Base-by-base conservation (phyloP, 2,797 vertebrate genomes). In the Coranthus polyacanthus region DNA sequence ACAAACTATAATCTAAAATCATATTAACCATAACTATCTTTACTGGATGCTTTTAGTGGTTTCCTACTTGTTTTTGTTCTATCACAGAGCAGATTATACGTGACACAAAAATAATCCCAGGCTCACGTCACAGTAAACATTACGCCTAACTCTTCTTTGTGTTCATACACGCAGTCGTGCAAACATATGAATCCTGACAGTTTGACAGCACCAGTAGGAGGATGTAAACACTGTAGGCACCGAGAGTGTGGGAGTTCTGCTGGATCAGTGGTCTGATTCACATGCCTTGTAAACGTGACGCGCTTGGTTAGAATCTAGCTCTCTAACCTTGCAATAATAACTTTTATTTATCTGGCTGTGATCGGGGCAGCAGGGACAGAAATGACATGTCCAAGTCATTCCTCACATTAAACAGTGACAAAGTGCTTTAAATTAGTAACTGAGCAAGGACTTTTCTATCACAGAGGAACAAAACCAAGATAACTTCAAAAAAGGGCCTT, bases 151-250 rank as follows among this genome's bases (percentile, higher is more conserved):
- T 36, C 39, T n/a, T n/a, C n/a, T 13, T 6, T 21, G 42, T 41
- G 43, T 50, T 37, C 63, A 38, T 6, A 6, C 29, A 44, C 36
- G 59, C 49, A 43, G 32, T 20, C 29, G 44, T 37, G 24, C 32
- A 47, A 43, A 72, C 42, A 16, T 20, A 39, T 42, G 13, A 12
- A 37, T 47, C 18, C 59, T 58, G 54, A 61, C 67, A 71, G 53
- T 37, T 53, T 59, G 70, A 60, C 65, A 56, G 53, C 32, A 63
- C 49, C 45, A 18, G 65, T 53, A 39, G 76, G 50, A 56, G 53
- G 49, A 44, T 36, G 58, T 51, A 68, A 74, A 65, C 66, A 54
- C 58, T 47, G 26, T 22, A 61, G 29, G 59, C 41, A 13, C 45
- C 37, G 3, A 11, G 17, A 26, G 51, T 38, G 44, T 63, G 58